These are phyloP conservation scores for Trichechus manatus DNA, from an alignment of 2,113 vertebrate species.

Conservation along the genomic window DNA sequence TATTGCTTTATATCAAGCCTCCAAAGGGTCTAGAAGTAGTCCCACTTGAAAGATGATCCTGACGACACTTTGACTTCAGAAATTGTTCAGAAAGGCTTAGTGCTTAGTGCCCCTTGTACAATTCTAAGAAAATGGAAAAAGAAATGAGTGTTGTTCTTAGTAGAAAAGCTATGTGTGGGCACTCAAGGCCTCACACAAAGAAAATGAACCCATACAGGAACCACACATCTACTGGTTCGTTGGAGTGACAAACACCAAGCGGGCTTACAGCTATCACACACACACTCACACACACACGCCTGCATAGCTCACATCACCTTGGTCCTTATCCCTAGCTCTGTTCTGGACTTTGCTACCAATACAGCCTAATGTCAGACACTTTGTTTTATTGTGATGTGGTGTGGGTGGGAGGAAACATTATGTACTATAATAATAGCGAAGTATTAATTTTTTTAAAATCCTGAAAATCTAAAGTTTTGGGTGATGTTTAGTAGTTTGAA, in stretches of 20 bases:
- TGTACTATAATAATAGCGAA: constrained; percentile 64
- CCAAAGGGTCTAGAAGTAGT: not conserved
- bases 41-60: not conserved
- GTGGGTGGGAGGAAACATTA: constrained; percentile 68
- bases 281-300: not conserved
- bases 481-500: not conserved
- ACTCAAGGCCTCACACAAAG: not conserved
- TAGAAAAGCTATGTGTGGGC: not conserved
- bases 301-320: rapidly evolving
- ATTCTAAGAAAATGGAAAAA: not conserved
- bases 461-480: constrained; percentile 73
- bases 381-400: constrained; percentile 73
- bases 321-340: not conserved
- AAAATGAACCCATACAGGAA: not conserved
- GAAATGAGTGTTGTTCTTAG: not conserved
- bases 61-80: not conserved
- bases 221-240: rapidly evolving
- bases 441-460: constrained; percentile 53
- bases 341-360: not conserved
- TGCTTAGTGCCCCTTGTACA: not conserved
- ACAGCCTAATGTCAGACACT: constrained; percentile 55
- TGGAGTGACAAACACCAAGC: not conserved
- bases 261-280: not conserved
- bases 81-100: not conserved
- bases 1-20: not conserved